Conservation (phyloP, 1,140 invertebrate genomes). For the Epicauta chinensis region DNA sequence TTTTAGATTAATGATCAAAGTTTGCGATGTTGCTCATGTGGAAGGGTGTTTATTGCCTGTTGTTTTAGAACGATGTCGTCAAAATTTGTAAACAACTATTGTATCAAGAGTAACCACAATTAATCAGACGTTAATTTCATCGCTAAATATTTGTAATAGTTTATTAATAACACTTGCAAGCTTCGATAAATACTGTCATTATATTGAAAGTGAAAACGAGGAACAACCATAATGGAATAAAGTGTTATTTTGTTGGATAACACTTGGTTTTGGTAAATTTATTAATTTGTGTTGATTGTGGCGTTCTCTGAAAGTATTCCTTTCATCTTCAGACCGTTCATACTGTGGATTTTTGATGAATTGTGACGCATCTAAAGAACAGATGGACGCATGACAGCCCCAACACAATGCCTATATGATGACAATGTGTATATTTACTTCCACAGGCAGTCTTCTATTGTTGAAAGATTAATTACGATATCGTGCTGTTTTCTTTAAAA, state of each 20-base stretch:
- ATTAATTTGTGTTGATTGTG: slow-evolving; percentile 12
- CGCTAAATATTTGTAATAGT: slow-evolving; percentile 15
- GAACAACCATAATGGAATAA: too few species aligned
- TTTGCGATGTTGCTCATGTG: too few species aligned
- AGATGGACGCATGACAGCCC: slow-evolving; percentile 16
- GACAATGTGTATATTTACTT: slow-evolving; percentile 16
- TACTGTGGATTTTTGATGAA: slow-evolving; percentile 14
- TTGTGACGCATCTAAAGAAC: slow-evolving; percentile 11
- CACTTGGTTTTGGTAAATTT: background rate
- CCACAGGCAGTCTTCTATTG: slow-evolving; percentile 1
- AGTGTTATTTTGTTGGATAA: too few species aligned
- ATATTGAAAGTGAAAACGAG: too few species aligned
- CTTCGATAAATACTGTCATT: too few species aligned
- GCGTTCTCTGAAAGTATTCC: slow-evolving; percentile 9
- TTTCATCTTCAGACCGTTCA: background rate
- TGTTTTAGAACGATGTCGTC: background rate
- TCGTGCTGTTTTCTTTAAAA: background rate
- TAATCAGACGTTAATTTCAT: slow-evolving; percentile 14
- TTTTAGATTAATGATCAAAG: too few species aligned
- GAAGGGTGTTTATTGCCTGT: too few species aligned
- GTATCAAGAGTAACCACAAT: slow-evolving; percentile 1
- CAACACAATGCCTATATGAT: slow-evolving; percentile 6
- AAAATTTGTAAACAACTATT: slow-evolving; percentile 11
- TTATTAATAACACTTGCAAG: slow-evolving; percentile 1
- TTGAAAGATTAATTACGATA: slow-evolving; percentile 11